Base-by-base conservation (phyloP, 2,113 vertebrate species). In the Phalacrocorax brasilianus region DNA sequence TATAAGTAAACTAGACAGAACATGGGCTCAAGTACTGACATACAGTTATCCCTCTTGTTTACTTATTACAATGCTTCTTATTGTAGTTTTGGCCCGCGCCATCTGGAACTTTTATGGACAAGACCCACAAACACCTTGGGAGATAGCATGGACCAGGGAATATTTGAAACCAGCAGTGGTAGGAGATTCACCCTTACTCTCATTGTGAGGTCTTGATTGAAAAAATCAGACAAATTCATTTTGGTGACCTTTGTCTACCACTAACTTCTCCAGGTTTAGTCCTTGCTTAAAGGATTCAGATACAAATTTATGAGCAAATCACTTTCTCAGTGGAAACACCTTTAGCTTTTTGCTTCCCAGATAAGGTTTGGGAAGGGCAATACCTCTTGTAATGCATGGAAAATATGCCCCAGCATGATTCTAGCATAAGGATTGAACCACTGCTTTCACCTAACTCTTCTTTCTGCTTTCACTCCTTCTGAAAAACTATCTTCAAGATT, bases 121-220 rank as follows among this genome's bases (percentile, higher is more conserved):
- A 89, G 26, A 63, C 32, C 4, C 16, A 12, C 2, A 0, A 85
- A 38, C 3, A 0, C 6, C 12, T 26, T 52, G 10, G 33, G 42
- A 81, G 33, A 27, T 12, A 53, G 30, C 21, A 75, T 26, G 17
- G 49, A 27, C 6, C 22, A 55, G 42, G 26, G 13, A 33, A 6
- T 40, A 8, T 44, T 71, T 78, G 35, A 81, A 82, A 47, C 6
- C 12, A 56, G n/a, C 6, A 55, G 47, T 42, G 17, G 56, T 17
- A 59, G n/a, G n/a, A 87, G 32, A 62, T 28, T 49, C 52, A 66
- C 9, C 5, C 3, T 24, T 77, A 27, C 19, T 58, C 8, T 49
- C 9, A 15, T 50, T 58, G n/a, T n/a, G 38, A 27, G 5, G 7
- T 61, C 40, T 70, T 80, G 50, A 77, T 93, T 26, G 61, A 53